Base-by-base conservation (phyloP, 35 echinoderm and acorn worm species). In the Ophiothrix spiculata region DNA sequence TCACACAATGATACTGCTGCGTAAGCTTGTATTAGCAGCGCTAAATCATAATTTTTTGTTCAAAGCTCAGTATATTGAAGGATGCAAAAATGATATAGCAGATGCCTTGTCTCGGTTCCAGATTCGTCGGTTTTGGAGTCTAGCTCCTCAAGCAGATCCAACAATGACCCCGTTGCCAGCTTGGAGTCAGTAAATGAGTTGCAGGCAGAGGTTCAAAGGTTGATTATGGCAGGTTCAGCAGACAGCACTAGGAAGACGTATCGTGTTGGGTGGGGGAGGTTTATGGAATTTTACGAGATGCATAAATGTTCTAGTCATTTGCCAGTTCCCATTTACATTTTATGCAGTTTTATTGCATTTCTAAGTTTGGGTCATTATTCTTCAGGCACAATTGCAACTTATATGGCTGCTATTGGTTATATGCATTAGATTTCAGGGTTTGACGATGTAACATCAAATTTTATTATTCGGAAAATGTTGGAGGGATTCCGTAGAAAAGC, bases 41-140 rank as follows among this genome's bases (percentile, higher is more conserved):
- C n/a, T n/a, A n/a, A n/a, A n/a, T n/a, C n/a, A n/a, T n/a, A n/a
- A n/a, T n/a, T n/a, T n/a, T n/a, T n/a, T n/a, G 34, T 87, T 91
- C 39, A 80, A 77, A 36, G 85, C 90, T 29, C 13, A 37, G 0
- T 81, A 87, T 77, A 78, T 92, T 21, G 80, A 54, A 6, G 79
- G 87, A 19, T 17, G 33, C 31, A 16, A 39, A 31, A 78, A 78
- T 39, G 76, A 31, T 17, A 78, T 78, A 6, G 13, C 76, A 4
- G 76, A 78, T 35, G 11, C 76, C 25, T 36, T 78, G 4, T 78
- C 76, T 11, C 76, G 76, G 36, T 39, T 78, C 36, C 76, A 78
- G 76, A n/a, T 36, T 6, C 11, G 36, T 3, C 11, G 76, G 34
- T 78, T 78, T n/a, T 17, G 76, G 32, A 10, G 13, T 4, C 12